These are phyloP conservation scores for Adoxophyes honmai DNA, from an alignment of 1,140 invertebrate species.

Conservation along the genomic window DNA sequence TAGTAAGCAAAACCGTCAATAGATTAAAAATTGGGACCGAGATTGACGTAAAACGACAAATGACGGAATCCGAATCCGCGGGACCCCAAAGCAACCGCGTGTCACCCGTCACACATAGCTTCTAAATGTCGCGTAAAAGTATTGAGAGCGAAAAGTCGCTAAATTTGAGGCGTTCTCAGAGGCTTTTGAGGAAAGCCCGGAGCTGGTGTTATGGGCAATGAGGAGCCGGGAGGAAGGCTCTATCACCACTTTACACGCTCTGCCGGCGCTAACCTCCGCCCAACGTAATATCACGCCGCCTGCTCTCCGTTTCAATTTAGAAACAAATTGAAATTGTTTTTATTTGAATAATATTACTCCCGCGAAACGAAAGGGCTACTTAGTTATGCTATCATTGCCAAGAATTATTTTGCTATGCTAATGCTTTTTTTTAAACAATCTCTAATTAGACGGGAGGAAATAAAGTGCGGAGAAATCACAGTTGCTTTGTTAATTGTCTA, in stretches of 20 bases:
- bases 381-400: constrained; percentile 41
- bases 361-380: constrained; percentile 40
- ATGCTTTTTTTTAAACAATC: too few relatives aligned
- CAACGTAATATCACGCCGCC: constrained; percentile 68
- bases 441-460: too few relatives aligned
- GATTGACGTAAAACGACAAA: too few relatives aligned
- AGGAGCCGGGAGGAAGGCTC: constrained; percentile 61
- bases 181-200: constrained; percentile 72
- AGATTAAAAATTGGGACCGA: too few relatives aligned
- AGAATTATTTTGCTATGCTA: constrained; percentile 11
- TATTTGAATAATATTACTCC: constrained; percentile 73
- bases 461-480: too few relatives aligned
- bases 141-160: constrained; percentile 71
- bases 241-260: constrained; percentile 75
- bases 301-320: constrained; percentile 74
- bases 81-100: background rate
- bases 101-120: constrained; percentile 21
- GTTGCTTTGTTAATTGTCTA: background rate
- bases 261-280: constrained; percentile 71
- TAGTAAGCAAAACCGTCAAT: too few relatives aligned
- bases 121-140: constrained; percentile 68
- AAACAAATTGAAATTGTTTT: constrained; percentile 76
- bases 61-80: too few relatives aligned
- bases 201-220: constrained; percentile 72
- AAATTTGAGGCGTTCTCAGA: constrained; percentile 69